phyloP scores from a whole-genome alignment of 2,888 invertebrate genomes.

The Microchrysa polita region DNA sequence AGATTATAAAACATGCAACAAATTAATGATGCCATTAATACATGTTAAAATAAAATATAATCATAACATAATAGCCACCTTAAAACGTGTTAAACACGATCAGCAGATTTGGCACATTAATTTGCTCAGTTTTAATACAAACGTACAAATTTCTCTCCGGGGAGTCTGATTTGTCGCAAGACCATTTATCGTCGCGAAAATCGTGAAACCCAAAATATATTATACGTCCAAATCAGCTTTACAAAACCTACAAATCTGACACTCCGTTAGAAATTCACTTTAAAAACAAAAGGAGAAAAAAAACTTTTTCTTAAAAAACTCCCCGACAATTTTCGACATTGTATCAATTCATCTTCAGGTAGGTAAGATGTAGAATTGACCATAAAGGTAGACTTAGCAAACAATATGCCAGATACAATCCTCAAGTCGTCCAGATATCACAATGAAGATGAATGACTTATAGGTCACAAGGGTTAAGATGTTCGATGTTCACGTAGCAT shows the following conservation, averaged over 20 bases:
- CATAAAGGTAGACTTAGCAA: conserved; percentile 5
- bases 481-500: conserved; percentile 12
- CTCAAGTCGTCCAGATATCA: conserved; percentile 8
- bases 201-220: not conserved
- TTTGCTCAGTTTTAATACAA: too few relatives aligned
- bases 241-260: not conserved
- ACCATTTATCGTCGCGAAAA: not conserved
- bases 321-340: not conserved
- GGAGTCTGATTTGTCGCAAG: not conserved
- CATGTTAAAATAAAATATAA: too few relatives aligned
- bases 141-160: not conserved
- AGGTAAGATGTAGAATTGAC: conserved; percentile 7
- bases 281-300: too few relatives aligned
- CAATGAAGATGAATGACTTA: conserved; percentile 33
- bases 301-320: not conserved
- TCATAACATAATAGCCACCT: too few relatives aligned
- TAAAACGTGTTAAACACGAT: too few relatives aligned
- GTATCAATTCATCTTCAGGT: conserved; percentile 24
- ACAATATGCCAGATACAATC: not conserved
- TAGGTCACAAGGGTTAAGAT: conserved; percentile 32
- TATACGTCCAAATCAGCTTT: not conserved
- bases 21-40: too few relatives aligned
- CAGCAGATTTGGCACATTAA: too few relatives aligned
- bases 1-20: too few relatives aligned
- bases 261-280: not conserved